A percentile compares a stretch with the other conserved stretches of the same genome.
phyloP scores from a whole-genome alignment of 2,113 vertebrate species.

The Polyodon spathula region DNA sequence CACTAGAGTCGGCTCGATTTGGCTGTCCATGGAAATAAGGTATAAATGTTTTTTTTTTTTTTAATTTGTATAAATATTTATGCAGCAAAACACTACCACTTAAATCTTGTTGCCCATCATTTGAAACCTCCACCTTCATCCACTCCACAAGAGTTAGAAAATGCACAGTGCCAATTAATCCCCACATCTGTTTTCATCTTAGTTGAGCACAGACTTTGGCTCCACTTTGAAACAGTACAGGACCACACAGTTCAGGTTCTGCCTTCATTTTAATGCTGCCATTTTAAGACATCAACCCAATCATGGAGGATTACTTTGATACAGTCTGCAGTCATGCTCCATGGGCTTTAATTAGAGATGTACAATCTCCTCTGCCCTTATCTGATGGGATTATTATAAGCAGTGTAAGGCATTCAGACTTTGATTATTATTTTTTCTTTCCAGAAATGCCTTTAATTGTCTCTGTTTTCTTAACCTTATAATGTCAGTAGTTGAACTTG shows the following conservation, averaged over 20 bases:
- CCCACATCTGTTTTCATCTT: too few relatives aligned
- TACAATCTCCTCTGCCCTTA: constrained; percentile 20
- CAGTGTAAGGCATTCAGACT: constrained; percentile 6
- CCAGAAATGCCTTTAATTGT: constrained; percentile 11
- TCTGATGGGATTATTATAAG: constrained; percentile 26
- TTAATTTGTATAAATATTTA: too few relatives aligned
- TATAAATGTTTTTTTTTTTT: too few relatives aligned
- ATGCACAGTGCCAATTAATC: too few relatives aligned
- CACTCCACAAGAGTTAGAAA: too few relatives aligned
- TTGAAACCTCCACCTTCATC: too few relatives aligned
- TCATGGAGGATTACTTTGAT: constrained; percentile 7
- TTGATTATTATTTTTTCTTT: not conserved
- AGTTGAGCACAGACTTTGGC: too few relatives aligned
- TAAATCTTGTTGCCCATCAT: too few relatives aligned
- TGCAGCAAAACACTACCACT: too few relatives aligned
- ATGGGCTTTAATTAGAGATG: constrained; percentile 28
- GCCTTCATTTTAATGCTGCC: not conserved
- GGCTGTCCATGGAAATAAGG: too few relatives aligned
- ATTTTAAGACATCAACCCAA: not conserved
- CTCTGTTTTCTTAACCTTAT: not conserved
- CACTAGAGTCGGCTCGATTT: too few relatives aligned
- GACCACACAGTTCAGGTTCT: not conserved
- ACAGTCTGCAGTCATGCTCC: constrained; percentile 22
- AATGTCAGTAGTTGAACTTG: constrained; percentile 11
- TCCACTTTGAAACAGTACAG: not conserved